These are phyloP conservation scores for Theonella swinhoei DNA, from an alignment of 37 sponge, comb jelly and placozoan species.

Conservation along the genomic window DNA sequence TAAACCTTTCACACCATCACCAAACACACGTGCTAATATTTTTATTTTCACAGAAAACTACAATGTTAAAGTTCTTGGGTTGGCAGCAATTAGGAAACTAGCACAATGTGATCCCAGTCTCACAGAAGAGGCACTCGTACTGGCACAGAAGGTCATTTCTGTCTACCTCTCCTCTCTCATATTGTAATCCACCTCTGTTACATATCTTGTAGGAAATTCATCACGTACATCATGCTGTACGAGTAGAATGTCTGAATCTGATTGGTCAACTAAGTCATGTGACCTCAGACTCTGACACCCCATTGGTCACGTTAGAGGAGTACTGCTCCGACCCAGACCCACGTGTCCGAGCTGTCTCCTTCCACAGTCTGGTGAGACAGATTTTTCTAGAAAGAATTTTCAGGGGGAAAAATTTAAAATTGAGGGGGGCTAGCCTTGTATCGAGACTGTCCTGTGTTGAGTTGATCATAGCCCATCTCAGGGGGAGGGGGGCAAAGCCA, in stretches of 20 bases:
- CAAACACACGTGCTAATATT: neutral
- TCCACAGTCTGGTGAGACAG: conserved; percentile 64
- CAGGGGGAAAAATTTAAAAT: no score
- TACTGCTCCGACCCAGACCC: conserved; percentile 62
- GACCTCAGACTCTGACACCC: conserved; percentile 9
- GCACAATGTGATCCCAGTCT: neutral
- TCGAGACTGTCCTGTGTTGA: no score
- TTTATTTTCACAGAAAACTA: neutral
- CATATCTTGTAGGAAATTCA: conserved; percentile 6
- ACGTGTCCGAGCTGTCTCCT: conserved; percentile 68
- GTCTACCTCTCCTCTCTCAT: neutral
- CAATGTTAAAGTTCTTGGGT: neutral
- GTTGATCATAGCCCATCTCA: no score
- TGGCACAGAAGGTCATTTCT: neutral
- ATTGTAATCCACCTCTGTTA: neutral
- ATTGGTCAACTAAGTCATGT: conserved; percentile 62
- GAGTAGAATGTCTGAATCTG: conserved; percentile 66
- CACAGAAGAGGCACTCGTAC: neutral
- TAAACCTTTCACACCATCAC: conserved; percentile 1
- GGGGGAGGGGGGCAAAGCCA: neutral
- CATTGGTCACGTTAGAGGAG: conserved; percentile 39
- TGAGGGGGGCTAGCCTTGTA: no score
- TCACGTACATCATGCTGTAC: conserved; percentile 52
- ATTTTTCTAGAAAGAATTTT: no score
- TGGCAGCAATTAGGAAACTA: neutral